Evolutionary conservation across 2,888 invertebrate species (phyloP).

Genomic region (Agonopterix arenella): DNA sequence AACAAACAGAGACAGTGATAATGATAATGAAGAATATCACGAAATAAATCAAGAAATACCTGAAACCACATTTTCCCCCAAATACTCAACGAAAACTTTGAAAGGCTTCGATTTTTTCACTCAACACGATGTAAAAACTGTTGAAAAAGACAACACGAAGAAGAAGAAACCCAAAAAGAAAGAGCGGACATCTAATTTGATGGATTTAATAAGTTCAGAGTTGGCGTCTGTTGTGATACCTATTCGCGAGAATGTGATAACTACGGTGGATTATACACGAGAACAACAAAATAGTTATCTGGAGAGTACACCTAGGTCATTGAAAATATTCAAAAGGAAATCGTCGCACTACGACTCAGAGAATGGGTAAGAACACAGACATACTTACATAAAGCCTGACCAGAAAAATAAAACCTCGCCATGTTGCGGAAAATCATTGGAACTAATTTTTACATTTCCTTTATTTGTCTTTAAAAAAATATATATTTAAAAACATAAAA

Average conservation of each 20-base stretch:
- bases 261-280: constrained; percentile 21
- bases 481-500: too few species aligned
- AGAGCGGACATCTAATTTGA: constrained; percentile 31
- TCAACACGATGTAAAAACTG: constrained; percentile 30
- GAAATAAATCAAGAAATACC: constrained; percentile 41
- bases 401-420: too few species aligned
- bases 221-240: constrained; percentile 34
- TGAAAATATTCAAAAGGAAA: constrained; percentile 21
- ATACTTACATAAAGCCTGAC: too few species aligned
- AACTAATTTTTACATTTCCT: too few species aligned
- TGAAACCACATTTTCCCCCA: constrained; percentile 23
- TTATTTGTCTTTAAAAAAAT: too few species aligned
- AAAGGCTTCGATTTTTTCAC: constrained; percentile 55
- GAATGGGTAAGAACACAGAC: constrained; percentile 39
- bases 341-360: constrained; percentile 31
- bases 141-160: constrained; percentile 25
- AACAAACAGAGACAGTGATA: constrained; percentile 33
- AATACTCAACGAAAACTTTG: constrained; percentile 22
- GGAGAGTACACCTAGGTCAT: constrained; percentile 17
- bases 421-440: too few species aligned
- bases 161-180: constrained; percentile 44
- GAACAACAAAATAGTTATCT: constrained; percentile 28
- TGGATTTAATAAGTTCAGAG: constrained; percentile 53
- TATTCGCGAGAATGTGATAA: constrained; percentile 39
- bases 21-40: constrained; percentile 58